These are phyloP conservation scores for Clanis bilineata DNA, from an alignment of 2,888 invertebrate genomes.

Conservation along the genomic window DNA sequence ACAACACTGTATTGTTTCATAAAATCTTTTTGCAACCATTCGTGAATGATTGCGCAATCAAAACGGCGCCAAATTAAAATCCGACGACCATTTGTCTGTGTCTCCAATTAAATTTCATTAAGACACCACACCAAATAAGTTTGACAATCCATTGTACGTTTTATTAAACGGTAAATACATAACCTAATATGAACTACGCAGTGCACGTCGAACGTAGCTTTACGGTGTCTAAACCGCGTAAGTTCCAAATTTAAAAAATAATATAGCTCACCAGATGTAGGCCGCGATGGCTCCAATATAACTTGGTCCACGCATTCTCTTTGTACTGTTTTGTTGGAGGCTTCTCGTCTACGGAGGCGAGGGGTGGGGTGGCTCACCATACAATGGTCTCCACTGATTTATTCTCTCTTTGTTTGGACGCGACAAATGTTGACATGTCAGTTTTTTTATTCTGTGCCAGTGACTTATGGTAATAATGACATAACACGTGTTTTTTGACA, in stretches of 20 bases:
- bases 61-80: slow-evolving; percentile 27
- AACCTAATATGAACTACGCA: slow-evolving; percentile 12
- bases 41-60: slow-evolving; percentile 14
- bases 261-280: slow-evolving; percentile 57
- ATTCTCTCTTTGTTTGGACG: slow-evolving; percentile 77
- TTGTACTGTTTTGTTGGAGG: slow-evolving; percentile 53
- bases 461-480: slow-evolving; percentile 21
- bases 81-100: slow-evolving; percentile 41
- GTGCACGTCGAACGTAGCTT: slow-evolving; percentile 13
- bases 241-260: slow-evolving; percentile 55
- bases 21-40: slow-evolving; percentile 10
- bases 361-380: slow-evolving; percentile 44
- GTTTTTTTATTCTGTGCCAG: slow-evolving; percentile 37
- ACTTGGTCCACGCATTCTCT: slow-evolving; percentile 51
- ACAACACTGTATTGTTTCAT: background rate
- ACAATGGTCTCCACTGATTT: slow-evolving; percentile 62
- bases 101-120: slow-evolving; percentile 61
- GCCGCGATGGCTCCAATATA: slow-evolving; percentile 45
- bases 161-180: background rate
- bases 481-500: slow-evolving; percentile 34
- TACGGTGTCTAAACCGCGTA: slow-evolving; percentile 30
- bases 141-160: slow-evolving; percentile 19
- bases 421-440: slow-evolving; percentile 71
- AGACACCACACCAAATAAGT: slow-evolving; percentile 33
- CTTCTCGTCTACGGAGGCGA: slow-evolving; percentile 32